phyloP scores from a whole-genome alignment of 2,797 vertebrate species.

The Nyctalus aviator region DNA sequence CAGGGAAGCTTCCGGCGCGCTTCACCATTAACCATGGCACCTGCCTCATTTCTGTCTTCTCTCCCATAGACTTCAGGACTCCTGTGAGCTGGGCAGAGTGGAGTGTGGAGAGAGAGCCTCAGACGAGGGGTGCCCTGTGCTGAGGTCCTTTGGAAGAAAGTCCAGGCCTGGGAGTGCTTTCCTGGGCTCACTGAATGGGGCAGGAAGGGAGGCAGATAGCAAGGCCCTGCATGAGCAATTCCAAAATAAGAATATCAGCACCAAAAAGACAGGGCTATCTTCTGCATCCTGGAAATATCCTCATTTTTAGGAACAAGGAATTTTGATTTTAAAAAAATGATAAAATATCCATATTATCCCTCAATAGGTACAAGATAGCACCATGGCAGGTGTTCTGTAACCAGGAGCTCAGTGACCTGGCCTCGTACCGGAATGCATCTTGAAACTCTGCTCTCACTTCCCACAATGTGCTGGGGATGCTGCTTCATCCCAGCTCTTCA shows the following conservation, averaged over 20 bases:
- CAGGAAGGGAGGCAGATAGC: neutral
- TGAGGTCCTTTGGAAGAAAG: neutral
- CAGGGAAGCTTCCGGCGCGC: neutral
- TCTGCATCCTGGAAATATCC: neutral
- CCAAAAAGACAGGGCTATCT: neutral
- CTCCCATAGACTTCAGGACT: neutral
- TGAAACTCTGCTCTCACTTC: neutral
- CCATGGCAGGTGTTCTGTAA: neutral
- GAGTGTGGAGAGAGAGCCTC: neutral
- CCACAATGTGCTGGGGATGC: neutral
- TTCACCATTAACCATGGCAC: neutral
- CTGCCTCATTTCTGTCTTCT: neutral
- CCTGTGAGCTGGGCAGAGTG: neutral
- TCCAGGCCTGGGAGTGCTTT: neutral
- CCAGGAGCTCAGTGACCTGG: neutral
- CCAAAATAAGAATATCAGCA: neutral
- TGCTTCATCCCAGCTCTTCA: neutral
- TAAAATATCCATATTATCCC: neutral
- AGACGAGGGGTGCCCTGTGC: fast-evolving
- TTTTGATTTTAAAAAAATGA: neutral
- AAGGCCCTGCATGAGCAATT: neutral
- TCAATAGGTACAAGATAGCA: neutral
- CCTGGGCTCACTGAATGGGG: neutral
- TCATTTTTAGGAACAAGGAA: neutral
- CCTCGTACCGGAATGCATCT: neutral